phyloP scores from a whole-genome alignment of 2,888 invertebrate species.

The Papilio protenor region DNA sequence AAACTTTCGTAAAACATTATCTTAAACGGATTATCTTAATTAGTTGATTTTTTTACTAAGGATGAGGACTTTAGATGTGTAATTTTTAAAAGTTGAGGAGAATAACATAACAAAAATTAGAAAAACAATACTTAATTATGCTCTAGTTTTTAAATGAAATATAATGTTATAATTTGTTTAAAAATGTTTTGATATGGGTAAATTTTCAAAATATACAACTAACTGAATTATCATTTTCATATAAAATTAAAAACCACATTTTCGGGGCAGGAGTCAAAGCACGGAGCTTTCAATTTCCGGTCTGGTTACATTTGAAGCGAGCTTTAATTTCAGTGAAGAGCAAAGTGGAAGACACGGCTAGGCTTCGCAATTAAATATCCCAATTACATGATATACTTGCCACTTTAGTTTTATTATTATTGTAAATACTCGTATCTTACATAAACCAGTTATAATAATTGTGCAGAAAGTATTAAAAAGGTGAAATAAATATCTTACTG shows the following conservation, averaged over 20 bases:
- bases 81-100: too few relatives aligned
- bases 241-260: conserved; percentile 18
- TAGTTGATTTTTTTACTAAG: too few relatives aligned
- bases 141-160: too few relatives aligned
- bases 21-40: too few relatives aligned
- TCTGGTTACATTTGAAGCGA: conserved; percentile 28
- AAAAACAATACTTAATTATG: too few relatives aligned
- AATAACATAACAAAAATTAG: too few relatives aligned
- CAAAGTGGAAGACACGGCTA: conserved; percentile 14
- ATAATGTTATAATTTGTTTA: neutral
- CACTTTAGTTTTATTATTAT: neutral
- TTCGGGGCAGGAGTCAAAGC: conserved; percentile 22
- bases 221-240: neutral
- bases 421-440: neutral
- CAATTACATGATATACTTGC: conserved; percentile 1
- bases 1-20: too few relatives aligned
- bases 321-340: conserved; percentile 16
- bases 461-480: too few relatives aligned
- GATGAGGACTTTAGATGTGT: too few relatives aligned
- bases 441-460: too few relatives aligned
- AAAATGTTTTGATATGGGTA: neutral
- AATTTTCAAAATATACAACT: neutral
- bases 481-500: too few relatives aligned
- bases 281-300: conserved; percentile 24
- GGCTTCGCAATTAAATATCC: neutral